A percentile compares a stretch with the other conserved stretches of the same genome.
Conservation (phyloP, 2,797 vertebrate genomes). For the Carapus acus region DNA sequence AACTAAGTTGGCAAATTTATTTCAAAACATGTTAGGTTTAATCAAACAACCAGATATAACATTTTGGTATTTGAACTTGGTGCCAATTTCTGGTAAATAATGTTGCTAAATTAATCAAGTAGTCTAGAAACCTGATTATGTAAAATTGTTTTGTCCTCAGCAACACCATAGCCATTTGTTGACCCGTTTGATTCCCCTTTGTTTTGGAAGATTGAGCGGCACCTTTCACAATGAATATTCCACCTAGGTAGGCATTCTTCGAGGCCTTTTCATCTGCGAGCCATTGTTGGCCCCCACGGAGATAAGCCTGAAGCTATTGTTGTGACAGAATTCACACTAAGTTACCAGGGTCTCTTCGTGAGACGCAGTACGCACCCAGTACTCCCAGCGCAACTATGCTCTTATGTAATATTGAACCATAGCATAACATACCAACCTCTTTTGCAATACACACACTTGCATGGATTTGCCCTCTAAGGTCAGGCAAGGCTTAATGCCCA, state of each 20-base stretch:
- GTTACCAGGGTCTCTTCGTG: slow-evolving; percentile 32
- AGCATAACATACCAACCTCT: background rate
- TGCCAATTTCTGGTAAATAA: too few species aligned
- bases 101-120: too few species aligned
- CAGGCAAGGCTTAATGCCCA: slow-evolving; percentile 4
- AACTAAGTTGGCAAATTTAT: too few species aligned
- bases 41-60: too few species aligned
- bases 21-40: too few species aligned
- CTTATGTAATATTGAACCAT: slow-evolving; percentile 46
- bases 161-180: slow-evolving; percentile 39
- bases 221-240: slow-evolving; percentile 46
- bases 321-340: slow-evolving; percentile 56
- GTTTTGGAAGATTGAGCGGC: slow-evolving; percentile 33
- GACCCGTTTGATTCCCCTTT: slow-evolving; percentile 40
- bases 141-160: too few species aligned
- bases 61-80: too few species aligned
- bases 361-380: slow-evolving; percentile 42
- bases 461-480: slow-evolving; percentile 1
- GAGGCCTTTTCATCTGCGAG: slow-evolving; percentile 32
- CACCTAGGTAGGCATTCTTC: slow-evolving; percentile 22
- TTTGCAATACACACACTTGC: slow-evolving; percentile 2
- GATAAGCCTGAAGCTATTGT: slow-evolving; percentile 56
- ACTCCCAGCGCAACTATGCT: slow-evolving; percentile 46
- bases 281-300: slow-evolving; percentile 33
- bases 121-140: too few species aligned